Conservation (phyloP, 2,888 invertebrate genomes). For the Trachelus stipa region DNA sequence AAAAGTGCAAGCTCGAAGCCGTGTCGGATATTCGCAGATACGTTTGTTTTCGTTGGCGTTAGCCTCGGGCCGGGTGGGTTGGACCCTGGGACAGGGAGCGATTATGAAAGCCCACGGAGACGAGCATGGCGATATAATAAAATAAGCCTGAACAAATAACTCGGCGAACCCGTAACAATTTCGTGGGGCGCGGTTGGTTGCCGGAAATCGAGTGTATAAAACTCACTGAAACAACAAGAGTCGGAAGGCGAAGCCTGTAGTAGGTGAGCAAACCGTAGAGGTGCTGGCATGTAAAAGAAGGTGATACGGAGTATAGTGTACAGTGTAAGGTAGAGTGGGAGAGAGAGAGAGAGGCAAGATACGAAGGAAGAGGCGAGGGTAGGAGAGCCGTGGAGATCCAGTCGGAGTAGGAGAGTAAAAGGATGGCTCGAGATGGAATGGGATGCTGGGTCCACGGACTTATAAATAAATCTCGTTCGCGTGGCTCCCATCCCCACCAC, state of each 20-base stretch:
- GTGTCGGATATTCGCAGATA: background rate
- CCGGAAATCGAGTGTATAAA: slow-evolving; percentile 11
- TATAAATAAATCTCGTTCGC: slow-evolving; percentile 68
- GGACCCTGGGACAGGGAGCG: background rate
- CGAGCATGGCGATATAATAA: background rate
- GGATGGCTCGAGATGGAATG: slow-evolving; percentile 10
- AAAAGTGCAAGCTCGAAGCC: background rate
- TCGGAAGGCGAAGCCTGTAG: background rate
- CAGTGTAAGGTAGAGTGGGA: slow-evolving; percentile 10
- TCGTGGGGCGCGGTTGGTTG: background rate
- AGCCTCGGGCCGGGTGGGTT: background rate
- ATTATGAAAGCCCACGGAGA: background rate
- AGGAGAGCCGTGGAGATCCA: slow-evolving; percentile 23
- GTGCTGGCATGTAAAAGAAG: background rate
- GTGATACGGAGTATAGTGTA: slow-evolving; percentile 9
- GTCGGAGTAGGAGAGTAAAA: slow-evolving; percentile 18
- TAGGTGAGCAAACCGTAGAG: background rate
- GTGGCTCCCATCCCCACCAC: slow-evolving; percentile 63
- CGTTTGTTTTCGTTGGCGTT: background rate
- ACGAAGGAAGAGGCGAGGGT: slow-evolving; percentile 29
- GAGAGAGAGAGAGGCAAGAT: slow-evolving; percentile 21
- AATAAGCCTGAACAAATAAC: slow-evolving; percentile 7
- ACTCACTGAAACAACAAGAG: slow-evolving; percentile 6
- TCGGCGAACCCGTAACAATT: background rate
- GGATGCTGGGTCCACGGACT: slow-evolving; percentile 50